Evolutionary conservation across 2,113 vertebrate genomes (phyloP).

Genomic region (Lepus timidus): DNA sequence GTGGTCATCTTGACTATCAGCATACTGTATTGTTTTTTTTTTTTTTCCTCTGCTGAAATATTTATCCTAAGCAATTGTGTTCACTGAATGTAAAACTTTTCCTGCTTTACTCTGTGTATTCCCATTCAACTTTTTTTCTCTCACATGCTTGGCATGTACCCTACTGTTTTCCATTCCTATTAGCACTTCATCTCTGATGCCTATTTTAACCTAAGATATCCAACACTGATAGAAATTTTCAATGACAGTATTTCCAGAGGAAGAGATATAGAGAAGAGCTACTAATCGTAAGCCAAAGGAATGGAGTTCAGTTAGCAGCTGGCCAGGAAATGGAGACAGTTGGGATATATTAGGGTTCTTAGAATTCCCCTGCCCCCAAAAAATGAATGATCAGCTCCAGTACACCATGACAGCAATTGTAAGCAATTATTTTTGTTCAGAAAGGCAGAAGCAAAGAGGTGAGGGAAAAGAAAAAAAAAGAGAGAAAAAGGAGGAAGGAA

Average conservation of each 20-base stretch:
- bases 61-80: not conserved
- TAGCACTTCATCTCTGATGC: not conserved
- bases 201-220: not conserved
- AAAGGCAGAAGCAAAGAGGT: not conserved
- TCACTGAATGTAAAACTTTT: not conserved
- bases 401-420: accelerated
- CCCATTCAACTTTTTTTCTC: not conserved
- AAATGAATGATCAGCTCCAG: not conserved
- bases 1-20: no score
- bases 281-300: not conserved
- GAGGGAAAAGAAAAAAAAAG: accelerated
- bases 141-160: accelerated
- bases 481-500: accelerated
- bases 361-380: not conserved
- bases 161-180: not conserved
- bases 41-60: not conserved
- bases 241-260: not conserved
- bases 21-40: not conserved
- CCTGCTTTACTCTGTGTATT: not conserved
- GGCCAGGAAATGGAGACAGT: not conserved
- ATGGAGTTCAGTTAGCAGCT: not conserved
- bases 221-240: not conserved
- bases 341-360: not conserved
- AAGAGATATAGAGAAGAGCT: not conserved
- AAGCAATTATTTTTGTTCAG: not conserved